These are phyloP conservation scores for Catagonus wagneri DNA, from an alignment of 2,113 vertebrate species.

Conservation along the genomic window DNA sequence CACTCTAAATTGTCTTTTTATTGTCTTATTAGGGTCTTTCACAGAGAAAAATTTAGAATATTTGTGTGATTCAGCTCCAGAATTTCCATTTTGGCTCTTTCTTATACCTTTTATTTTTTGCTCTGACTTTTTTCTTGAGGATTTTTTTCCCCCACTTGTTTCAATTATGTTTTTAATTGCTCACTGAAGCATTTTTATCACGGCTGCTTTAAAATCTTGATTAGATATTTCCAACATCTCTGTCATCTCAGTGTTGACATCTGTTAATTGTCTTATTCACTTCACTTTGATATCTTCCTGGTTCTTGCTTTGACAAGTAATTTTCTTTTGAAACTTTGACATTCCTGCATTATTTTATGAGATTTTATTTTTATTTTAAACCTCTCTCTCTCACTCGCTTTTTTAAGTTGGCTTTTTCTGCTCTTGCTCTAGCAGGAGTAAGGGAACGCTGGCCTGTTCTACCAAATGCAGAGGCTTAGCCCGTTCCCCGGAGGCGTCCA, in stretches of 20 bases:
- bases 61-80: neutral
- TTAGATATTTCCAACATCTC: neutral
- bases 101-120: neutral
- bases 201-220: neutral
- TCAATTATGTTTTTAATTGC: neutral
- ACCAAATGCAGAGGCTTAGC: neutral
- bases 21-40: too few species aligned
- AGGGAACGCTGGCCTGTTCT: neutral
- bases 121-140: neutral
- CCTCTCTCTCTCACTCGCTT: neutral
- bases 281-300: neutral
- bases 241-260: neutral
- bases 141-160: neutral
- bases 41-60: neutral
- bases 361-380: neutral
- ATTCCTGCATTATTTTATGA: neutral
- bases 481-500: rapidly evolving
- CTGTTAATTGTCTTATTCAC: neutral
- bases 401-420: neutral
- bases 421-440: neutral
- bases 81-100: neutral
- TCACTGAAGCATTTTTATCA: neutral
- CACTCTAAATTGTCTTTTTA: neutral
- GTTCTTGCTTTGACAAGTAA: neutral
- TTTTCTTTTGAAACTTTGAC: neutral